phyloP scores from a whole-genome alignment of 2,797 vertebrate genomes.

The Setipinna tenuifilis region DNA sequence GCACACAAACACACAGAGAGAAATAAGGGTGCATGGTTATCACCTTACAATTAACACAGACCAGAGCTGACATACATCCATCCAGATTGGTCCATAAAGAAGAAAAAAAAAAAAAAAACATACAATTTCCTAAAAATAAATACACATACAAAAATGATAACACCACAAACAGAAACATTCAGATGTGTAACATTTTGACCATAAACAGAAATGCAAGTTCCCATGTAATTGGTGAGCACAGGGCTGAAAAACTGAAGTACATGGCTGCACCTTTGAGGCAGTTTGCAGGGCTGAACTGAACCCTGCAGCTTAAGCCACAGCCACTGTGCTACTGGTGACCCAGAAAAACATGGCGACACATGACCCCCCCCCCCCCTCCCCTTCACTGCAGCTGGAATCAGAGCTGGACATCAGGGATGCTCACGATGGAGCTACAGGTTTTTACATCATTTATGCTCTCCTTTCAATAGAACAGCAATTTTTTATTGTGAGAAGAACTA shows the following conservation, averaged over 20 bases:
- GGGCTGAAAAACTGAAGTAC: not conserved
- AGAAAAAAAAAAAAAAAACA: too few relatives aligned
- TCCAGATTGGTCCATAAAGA: not conserved
- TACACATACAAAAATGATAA: conserved; percentile 54
- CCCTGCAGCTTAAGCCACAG: not conserved
- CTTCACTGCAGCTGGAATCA: not conserved
- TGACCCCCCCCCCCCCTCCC: not conserved
- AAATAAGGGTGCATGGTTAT: too few relatives aligned
- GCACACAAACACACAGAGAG: not conserved
- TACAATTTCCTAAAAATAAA: conserved; percentile 62
- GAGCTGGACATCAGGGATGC: not conserved
- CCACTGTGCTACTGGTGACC: not conserved
- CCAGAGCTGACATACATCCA: not conserved
- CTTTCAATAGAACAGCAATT: not conserved
- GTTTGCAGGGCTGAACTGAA: conserved; percentile 21
- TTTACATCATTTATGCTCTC: not conserved
- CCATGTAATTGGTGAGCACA: not conserved
- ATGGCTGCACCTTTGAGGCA: not conserved
- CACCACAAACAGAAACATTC: conserved; percentile 30
- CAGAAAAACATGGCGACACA: not conserved
- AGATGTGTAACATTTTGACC: conserved; percentile 35
- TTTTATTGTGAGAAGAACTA: not conserved
- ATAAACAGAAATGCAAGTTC: conserved; percentile 32
- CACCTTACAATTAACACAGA: not conserved
- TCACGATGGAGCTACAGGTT: not conserved